A percentile compares a stretch with the other conserved stretches of the same genome.
Evolutionary conservation across 2,888 invertebrate species (phyloP).

Genomic region (Heteropelma amictum): DNA sequence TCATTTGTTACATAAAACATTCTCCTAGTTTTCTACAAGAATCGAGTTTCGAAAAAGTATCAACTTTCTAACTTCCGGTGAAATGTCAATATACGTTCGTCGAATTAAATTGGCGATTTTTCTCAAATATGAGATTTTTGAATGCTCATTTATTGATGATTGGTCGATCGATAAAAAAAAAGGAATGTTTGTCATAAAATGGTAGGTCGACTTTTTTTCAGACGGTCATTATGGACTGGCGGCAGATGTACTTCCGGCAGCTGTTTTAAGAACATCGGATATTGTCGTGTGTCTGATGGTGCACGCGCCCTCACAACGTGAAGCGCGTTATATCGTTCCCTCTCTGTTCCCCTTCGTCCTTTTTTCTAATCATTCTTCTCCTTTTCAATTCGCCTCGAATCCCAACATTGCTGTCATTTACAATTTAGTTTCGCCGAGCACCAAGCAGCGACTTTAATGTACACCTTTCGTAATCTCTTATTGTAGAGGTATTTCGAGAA

Average conservation of each 20-base stretch:
- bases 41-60: conserved; percentile 14
- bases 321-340: not conserved
- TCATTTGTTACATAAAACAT: too few species aligned
- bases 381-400: too few species aligned
- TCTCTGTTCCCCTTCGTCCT: not conserved
- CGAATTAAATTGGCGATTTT: too few species aligned
- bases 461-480: too few species aligned
- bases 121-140: too few species aligned
- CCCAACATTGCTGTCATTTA: too few species aligned
- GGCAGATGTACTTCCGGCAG: conserved; percentile 77
- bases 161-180: not conserved
- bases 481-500: too few species aligned
- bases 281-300: conserved; percentile 68
- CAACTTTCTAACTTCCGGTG: too few species aligned
- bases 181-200: not conserved
- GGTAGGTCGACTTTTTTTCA: conserved; percentile 36
- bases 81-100: too few species aligned
- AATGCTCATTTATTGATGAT: not conserved
- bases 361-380: conserved; percentile 13
- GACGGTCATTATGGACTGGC: conserved; percentile 50
- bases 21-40: not conserved
- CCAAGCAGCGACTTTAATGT: too few species aligned
- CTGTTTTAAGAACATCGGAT: conserved; percentile 65
- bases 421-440: too few species aligned
- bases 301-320: conserved; percentile 68